Evolutionary conservation across 2,113 vertebrate genomes (phyloP), one percentile per base, ranked within the genome.

Genomic region (Etheostoma spectabile): DNA sequence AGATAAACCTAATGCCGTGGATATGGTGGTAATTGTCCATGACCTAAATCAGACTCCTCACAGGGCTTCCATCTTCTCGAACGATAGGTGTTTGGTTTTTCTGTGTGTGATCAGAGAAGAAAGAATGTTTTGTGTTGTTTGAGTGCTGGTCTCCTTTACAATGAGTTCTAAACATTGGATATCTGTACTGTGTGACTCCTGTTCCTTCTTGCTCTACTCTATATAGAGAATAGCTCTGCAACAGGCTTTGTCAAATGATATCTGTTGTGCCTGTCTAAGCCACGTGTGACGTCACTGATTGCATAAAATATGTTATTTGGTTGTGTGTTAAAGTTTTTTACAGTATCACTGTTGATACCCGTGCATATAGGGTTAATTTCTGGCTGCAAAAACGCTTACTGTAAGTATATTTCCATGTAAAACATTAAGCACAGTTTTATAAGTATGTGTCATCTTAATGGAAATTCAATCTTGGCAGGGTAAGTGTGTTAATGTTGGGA

Each of bases 41-140:
- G 90, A 91, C 88, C 91, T 85, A 86, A 82, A 90, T 92, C 74
- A 88, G 74, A 85, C 79, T 87, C 68, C 1, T 13, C 13, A 4
- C 51, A 18, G 19, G 0, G 68, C 67, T 84, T 92, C 88, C 70
- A 86, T 89, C 62, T 75, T 79, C 16, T 38, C 18, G 6, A 42
- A 67, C 33, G 49, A 48, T 21, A 38, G 24, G 49, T 63, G 78
- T 87, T 70, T 1, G 2, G 14, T 33, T 48, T 60, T 52, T 60
- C 42, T 64, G 30, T 46, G 60, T 2, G 14, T 74, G 55, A 79
- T 78, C 38, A 65, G 79, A 82, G 53, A 74, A 62, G 3, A 70
- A 5, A 42, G 30, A n/a, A 71, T 68, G 45, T 57, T 11, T 56
- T 62, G 38, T 82, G 27, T 57, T 74, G 16, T 56, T 53, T 45